These are phyloP conservation scores for Stomatorhinus walkeri DNA, from an alignment of 2,797 vertebrate species.

Conservation along the genomic window DNA sequence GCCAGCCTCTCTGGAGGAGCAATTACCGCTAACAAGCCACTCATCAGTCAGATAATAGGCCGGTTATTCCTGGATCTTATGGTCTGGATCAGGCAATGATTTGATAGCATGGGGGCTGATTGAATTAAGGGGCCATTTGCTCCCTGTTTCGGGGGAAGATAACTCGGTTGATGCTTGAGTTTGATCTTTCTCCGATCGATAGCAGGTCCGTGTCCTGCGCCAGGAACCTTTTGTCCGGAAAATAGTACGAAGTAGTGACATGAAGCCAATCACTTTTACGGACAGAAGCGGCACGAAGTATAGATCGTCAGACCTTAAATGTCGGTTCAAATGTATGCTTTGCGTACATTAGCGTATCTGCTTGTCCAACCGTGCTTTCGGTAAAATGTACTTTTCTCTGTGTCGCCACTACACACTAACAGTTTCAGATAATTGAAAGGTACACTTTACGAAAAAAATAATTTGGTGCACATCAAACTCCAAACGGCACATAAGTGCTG, in stretches of 20 bases:
- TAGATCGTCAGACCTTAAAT: background rate
- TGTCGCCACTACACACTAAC: background rate
- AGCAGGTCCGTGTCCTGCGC: slow-evolving; percentile 42
- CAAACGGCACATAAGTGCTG: background rate
- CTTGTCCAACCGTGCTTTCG: background rate
- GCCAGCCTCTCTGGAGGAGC: slow-evolving; percentile 66
- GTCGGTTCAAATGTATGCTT: background rate
- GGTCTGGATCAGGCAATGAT: slow-evolving; percentile 72
- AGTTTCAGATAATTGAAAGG: background rate
- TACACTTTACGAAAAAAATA: background rate
- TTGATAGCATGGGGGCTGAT: slow-evolving; percentile 83
- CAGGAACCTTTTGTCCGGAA: slow-evolving; percentile 15
- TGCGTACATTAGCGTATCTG: background rate
- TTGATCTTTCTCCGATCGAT: slow-evolving; percentile 60
- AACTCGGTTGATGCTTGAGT: slow-evolving; percentile 60
- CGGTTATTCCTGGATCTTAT: slow-evolving; percentile 65
- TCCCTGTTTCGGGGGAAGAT: slow-evolving; percentile 68
- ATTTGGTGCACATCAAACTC: background rate
- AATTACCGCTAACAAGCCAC: slow-evolving; percentile 83
- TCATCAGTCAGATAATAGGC: slow-evolving; percentile 75
- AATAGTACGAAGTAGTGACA: background rate
- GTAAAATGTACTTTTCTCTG: background rate
- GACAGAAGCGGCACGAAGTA: background rate
- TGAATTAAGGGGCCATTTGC: slow-evolving; percentile 91
- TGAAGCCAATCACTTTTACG: background rate